These are phyloP conservation scores for Homarus gammarus DNA, from an alignment of 2,888 invertebrate genomes.

Conservation along the genomic window DNA sequence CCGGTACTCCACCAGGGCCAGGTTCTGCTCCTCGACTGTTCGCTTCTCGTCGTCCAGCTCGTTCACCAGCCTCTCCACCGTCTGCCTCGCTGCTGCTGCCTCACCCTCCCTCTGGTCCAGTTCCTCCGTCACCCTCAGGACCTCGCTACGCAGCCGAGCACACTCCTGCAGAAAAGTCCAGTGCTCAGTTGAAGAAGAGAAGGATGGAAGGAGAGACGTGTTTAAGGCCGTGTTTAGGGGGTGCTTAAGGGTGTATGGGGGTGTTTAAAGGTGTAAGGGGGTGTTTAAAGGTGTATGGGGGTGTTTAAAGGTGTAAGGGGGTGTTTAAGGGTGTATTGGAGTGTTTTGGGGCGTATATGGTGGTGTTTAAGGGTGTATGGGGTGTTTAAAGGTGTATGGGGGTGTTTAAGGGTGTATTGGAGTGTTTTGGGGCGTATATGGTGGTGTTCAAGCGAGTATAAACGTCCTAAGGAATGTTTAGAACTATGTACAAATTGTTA, in stretches of 20 bases:
- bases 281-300: too few species aligned
- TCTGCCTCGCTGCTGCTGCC: slow-evolving; percentile 63
- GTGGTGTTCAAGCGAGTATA: too few species aligned
- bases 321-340: neutral
- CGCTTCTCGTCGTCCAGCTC: slow-evolving; percentile 71
- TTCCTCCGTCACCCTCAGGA: slow-evolving; percentile 45
- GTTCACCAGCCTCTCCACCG: slow-evolving; percentile 64
- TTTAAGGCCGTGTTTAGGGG: neutral
- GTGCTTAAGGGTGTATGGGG: slow-evolving; percentile 1
- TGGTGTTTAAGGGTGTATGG: too few species aligned
- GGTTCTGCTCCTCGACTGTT: slow-evolving; percentile 49
- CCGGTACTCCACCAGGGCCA: slow-evolving; percentile 44
- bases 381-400: too few species aligned
- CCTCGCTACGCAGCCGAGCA: slow-evolving; percentile 50
- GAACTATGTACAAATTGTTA: too few species aligned
- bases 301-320: too few species aligned
- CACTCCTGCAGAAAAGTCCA: slow-evolving; percentile 56
- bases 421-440: too few species aligned
- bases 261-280: too few species aligned
- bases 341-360: neutral
- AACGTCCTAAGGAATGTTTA: too few species aligned
- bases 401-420: too few species aligned
- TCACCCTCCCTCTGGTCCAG: slow-evolving; percentile 56
- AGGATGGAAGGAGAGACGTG: neutral
- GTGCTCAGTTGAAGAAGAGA: neutral